Evolutionary conservation across 1,140 invertebrate species (phyloP).

Genomic region (Carcinoscorpius rotundicauda): DNA sequence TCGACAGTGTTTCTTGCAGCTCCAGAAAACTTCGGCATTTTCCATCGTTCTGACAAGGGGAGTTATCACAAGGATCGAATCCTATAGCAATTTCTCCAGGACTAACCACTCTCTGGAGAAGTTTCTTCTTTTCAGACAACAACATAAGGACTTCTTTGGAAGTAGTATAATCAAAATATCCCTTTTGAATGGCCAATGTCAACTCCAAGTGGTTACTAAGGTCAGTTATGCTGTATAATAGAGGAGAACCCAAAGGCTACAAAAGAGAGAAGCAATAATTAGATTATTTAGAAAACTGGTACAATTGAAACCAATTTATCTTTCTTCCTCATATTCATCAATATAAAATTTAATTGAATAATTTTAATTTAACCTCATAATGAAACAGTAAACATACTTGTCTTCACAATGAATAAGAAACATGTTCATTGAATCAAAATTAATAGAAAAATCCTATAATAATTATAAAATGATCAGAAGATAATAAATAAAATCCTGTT

Average conservation of each 20-base stretch:
- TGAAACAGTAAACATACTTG: too few relatives aligned
- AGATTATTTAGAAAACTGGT: too few relatives aligned
- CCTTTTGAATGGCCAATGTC: conserved; percentile 19
- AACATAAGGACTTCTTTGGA: conserved; percentile 12
- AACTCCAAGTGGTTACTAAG: conserved; percentile 17
- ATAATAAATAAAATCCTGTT: too few relatives aligned
- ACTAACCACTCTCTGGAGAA: conserved; percentile 3
- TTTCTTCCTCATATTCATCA: neutral
- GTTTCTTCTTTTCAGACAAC: conserved; percentile 1
- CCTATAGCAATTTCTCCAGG: conserved; percentile 20
- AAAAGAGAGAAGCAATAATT: neutral
- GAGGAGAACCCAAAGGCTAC: conserved; percentile 11
- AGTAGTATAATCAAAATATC: conserved; percentile 16
- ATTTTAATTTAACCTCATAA: too few relatives aligned
- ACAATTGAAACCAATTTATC: too few relatives aligned
- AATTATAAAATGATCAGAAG: too few relatives aligned
- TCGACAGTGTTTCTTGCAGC: conserved; percentile 46
- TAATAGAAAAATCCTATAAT: too few relatives aligned
- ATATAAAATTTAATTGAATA: neutral
- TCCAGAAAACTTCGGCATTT: conserved; percentile 56
- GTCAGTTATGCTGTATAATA: conserved; percentile 18
- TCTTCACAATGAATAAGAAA: too few relatives aligned
- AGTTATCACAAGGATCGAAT: conserved; percentile 30
- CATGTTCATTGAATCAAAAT: too few relatives aligned
- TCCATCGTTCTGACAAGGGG: conserved; percentile 31